phyloP scores from a whole-genome alignment of 2,113 vertebrate genomes.

The Thamnaconus septentrionalis region DNA sequence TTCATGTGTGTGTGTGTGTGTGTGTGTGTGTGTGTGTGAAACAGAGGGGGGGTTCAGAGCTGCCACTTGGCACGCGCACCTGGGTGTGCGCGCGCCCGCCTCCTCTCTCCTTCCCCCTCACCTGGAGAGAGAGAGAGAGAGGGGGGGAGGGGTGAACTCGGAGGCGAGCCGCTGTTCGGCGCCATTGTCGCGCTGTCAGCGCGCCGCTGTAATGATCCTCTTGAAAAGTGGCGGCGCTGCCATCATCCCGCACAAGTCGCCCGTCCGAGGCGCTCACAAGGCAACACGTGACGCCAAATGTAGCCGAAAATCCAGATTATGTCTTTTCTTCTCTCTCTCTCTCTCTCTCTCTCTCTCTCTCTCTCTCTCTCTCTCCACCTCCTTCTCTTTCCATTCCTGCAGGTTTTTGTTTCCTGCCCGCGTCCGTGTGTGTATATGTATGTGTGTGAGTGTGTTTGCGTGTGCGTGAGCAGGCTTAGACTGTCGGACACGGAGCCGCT shows the following conservation, averaged over 20 bases:
- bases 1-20: too few species aligned
- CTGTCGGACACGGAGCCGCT: slow-evolving; percentile 53
- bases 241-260: slow-evolving; percentile 58
- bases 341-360: too few species aligned
- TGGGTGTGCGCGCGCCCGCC: too few species aligned
- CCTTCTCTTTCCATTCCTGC: too few species aligned
- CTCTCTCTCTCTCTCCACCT: too few species aligned
- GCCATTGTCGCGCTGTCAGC: slow-evolving; percentile 70
- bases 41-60: too few species aligned
- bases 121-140: slow-evolving; percentile 18
- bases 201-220: slow-evolving; percentile 73
- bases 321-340: slow-evolving; percentile 6
- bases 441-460: too few species aligned
- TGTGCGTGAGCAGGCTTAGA: slow-evolving; percentile 34
- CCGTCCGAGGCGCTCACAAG: slow-evolving; percentile 60
- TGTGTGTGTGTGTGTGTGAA: too few species aligned
- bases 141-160: slow-evolving; percentile 57
- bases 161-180: slow-evolving; percentile 64
- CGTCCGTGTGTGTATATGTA: slow-evolving; percentile 1
- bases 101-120: neutral
- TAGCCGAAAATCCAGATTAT: slow-evolving; percentile 59
- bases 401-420: slow-evolving; percentile 53
- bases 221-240: slow-evolving; percentile 60
- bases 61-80: too few species aligned
- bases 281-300: slow-evolving; percentile 56